Percentiles rank a stretch among this genome's conserved stretches.
Conservation (phyloP, 1,140 invertebrate genomes). For the Bilobella aurantiaca region DNA sequence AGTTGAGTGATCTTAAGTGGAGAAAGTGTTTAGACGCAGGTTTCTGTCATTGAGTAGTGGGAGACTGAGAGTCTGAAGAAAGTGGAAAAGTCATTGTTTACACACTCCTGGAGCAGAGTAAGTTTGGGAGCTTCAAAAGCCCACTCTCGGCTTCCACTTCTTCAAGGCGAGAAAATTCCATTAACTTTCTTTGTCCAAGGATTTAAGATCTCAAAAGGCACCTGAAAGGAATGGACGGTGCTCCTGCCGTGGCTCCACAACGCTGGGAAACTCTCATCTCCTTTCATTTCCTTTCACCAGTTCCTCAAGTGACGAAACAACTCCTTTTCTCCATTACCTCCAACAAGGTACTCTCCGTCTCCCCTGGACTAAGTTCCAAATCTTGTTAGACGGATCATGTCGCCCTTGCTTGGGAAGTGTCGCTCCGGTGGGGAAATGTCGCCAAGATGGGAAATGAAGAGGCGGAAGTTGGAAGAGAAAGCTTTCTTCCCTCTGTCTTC, state of each 20-base stretch:
- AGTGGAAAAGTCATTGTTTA: slow-evolving; percentile 30
- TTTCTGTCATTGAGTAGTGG: not conserved
- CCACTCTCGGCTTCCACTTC: too few relatives aligned
- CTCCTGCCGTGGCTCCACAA: too few relatives aligned
- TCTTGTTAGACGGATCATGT: slow-evolving; percentile 34
- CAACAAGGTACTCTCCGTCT: not conserved
- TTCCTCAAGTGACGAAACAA: slow-evolving; percentile 2
- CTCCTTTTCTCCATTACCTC: not conserved
- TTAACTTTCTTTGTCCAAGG: slow-evolving; percentile 36
- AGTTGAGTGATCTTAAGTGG: not conserved
- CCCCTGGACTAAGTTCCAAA: slow-evolving; percentile 29
- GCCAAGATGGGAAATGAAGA: slow-evolving; percentile 27
- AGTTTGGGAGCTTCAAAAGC: slow-evolving; percentile 25
- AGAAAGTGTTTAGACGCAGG: not conserved
- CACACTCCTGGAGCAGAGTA: slow-evolving; percentile 29
- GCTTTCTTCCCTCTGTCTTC: not conserved
- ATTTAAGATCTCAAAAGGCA: slow-evolving; percentile 33
- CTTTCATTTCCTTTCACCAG: not conserved
- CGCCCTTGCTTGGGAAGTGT: too few relatives aligned
- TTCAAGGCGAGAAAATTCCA: slow-evolving; percentile 35
- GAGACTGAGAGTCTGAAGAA: too few relatives aligned
- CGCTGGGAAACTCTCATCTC: slow-evolving; percentile 7
- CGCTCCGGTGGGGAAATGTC: too few relatives aligned
- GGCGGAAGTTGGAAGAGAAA: not conserved
- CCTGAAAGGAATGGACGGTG: slow-evolving; percentile 25